Evolutionary conservation across 64 coral and sea anemone species (phyloP), one percentile per base, ranked within the genome.

Genomic region (Stichodactyla mertensii): DNA sequence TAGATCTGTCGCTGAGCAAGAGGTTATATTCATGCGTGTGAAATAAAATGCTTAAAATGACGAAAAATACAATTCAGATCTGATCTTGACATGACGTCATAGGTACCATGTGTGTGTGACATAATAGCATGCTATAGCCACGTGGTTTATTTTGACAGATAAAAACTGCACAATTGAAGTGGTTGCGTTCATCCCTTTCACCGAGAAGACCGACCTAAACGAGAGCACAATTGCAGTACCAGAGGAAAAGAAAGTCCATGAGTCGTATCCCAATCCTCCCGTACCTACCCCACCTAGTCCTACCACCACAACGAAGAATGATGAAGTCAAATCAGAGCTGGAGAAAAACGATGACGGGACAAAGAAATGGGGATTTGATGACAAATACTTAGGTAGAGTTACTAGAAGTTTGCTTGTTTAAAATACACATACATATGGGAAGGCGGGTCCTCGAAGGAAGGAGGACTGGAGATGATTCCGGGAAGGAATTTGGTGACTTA

Each of bases 201-300:
- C 18, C 66, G 66, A 23, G 5, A 74, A 74, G 27, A 74, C 69
- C 24, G 36, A 74, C n/a, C 16, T 31, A 14, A 11, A 27, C 10
- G 22, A 74, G 4, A 74, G 7, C n/a, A 13, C 4, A 9, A 74
- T 11, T 10, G 11, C 69, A 74, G 69, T 27, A 74, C 69, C 69
- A 0, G 23, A 26, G 69, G 27, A 74, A 31, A 16, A 16, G 19
- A 13, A 4, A 31, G 69, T 74, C 24, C 69, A 74, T 10, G 83
- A 85, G 57, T 85, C 83, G 5, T 64, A 85, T 31, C 83, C 83
- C 18, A 85, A 85, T 13, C 83, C 83, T 59, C 83, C 83, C 22
- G 83, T 62, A 2, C 83, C 83, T 85, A 85, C 83, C 10, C 83
- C 83, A 11, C 54, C 83, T 53, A 82, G 52, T 19, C 80, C 52